phyloP scores from a whole-genome alignment of 2,888 invertebrate species.

The Amiota mariae region DNA sequence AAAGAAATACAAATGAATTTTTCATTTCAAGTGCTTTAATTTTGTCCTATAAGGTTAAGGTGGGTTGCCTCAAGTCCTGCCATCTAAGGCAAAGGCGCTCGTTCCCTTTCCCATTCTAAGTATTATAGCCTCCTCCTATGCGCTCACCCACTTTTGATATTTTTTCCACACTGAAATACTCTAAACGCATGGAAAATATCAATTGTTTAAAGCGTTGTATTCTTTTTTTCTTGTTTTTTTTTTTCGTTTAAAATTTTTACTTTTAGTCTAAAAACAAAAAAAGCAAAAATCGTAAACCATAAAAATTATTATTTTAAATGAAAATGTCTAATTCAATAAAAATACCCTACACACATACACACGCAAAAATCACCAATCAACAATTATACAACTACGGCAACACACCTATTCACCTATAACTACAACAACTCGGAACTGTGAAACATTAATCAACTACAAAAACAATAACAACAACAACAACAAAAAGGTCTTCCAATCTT shows the following conservation, averaged over 20 bases:
- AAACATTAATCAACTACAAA: conserved; percentile 43
- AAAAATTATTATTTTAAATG: conserved; percentile 63
- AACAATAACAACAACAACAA: conserved; percentile 39
- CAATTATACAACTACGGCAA: too few species aligned
- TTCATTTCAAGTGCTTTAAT: neutral
- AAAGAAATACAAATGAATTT: neutral
- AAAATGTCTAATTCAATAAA: conserved; percentile 43
- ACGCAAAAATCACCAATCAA: neutral
- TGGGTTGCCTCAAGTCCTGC: too few species aligned
- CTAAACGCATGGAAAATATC: conserved; percentile 69
- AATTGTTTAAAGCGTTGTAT: conserved; percentile 65
- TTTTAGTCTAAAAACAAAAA: conserved; percentile 67
- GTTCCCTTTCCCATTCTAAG: conserved; percentile 24
- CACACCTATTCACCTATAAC: conserved; percentile 46
- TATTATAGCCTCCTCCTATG: neutral
- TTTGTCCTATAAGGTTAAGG: neutral
- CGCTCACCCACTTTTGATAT: conserved; percentile 50
- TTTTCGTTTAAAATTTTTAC: conserved; percentile 54
- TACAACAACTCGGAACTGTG: conserved; percentile 45
- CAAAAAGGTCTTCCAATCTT: conserved; percentile 80
- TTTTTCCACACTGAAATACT: conserved; percentile 61
- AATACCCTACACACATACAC: conserved; percentile 26
- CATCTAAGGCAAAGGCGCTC: neutral
- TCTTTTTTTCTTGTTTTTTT: conserved; percentile 52
- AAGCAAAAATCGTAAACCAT: conserved; percentile 56